Conservation (phyloP, 2,888 invertebrate genomes). For the Nomada ruficornis region DNA sequence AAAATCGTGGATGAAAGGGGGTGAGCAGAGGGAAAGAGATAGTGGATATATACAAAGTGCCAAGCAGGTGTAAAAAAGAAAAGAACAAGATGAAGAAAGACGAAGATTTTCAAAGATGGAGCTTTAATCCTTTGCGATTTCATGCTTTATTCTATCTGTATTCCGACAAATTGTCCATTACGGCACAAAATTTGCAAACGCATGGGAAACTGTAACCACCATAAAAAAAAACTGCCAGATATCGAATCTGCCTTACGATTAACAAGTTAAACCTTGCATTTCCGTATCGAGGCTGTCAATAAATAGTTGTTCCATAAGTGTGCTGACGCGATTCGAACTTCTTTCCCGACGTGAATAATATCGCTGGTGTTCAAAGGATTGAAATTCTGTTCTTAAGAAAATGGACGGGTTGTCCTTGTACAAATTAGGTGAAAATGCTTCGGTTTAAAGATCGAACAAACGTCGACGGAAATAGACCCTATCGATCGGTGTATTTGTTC, state of each 20-base stretch:
- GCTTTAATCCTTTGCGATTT: constrained; percentile 32
- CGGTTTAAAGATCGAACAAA: constrained; percentile 28
- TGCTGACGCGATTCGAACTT: not conserved
- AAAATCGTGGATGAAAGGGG: constrained; percentile 2
- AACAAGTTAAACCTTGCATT: not conserved
- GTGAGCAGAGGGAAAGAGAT: constrained; percentile 1
- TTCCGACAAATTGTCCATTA: not conserved
- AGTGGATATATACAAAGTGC: constrained; percentile 38
- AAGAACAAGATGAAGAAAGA: not conserved
- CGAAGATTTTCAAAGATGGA: constrained; percentile 30
- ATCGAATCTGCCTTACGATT: not conserved
- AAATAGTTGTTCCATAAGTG: not conserved
- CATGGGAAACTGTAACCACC: not conserved
- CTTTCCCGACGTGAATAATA: not conserved
- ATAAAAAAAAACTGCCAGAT: not conserved
- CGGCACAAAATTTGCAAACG: not conserved
- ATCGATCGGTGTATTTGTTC: constrained; percentile 2
- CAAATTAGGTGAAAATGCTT: constrained; percentile 49
- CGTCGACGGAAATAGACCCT: not conserved
- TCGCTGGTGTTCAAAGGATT: constrained; percentile 5
- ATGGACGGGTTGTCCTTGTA: constrained; percentile 37
- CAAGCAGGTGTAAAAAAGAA: constrained; percentile 32
- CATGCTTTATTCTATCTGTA: not conserved
- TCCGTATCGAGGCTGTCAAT: not conserved
- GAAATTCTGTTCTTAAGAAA: constrained; percentile 16